Evolutionary conservation across 2,113 vertebrate species (phyloP).

Genomic region (Budorcas taxicolor): DNA sequence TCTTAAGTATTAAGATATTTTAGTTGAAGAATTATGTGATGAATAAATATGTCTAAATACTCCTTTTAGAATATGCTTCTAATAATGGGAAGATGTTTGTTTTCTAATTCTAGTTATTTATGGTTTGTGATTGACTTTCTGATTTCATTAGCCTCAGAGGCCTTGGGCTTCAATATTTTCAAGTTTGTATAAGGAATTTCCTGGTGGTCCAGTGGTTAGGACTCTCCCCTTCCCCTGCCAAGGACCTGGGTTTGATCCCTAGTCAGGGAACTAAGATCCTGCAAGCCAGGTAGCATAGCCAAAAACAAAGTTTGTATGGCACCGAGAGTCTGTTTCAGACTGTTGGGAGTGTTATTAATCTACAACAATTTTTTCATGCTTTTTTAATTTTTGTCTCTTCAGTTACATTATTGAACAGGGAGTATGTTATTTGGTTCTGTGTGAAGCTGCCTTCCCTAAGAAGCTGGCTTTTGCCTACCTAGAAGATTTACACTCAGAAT

Average conservation of each 20-base stretch:
- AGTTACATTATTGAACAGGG: slow-evolving; percentile 97
- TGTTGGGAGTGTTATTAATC: background rate
- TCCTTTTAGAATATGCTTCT: background rate
- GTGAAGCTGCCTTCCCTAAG: slow-evolving; percentile 95
- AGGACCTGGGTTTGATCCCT: background rate
- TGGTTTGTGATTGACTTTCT: slow-evolving; percentile 18
- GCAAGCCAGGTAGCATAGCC: background rate
- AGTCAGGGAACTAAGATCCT: background rate
- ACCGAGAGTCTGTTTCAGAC: background rate
- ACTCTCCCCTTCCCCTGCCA: background rate
- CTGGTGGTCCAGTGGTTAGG: background rate
- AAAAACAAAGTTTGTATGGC: background rate
- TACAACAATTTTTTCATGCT: background rate
- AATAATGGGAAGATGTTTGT: background rate
- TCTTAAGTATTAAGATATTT: background rate
- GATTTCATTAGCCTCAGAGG: background rate
- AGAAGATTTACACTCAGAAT: slow-evolving; percentile 96
- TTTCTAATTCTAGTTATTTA: background rate
- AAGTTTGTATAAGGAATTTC: background rate
- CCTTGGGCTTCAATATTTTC: background rate
- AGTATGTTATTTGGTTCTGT: slow-evolving; percentile 95
- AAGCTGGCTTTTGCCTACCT: slow-evolving; percentile 97
- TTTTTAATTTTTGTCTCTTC: background rate
- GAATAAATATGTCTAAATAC: background rate
- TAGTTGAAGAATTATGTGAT: background rate